A percentile compares a stretch with the other conserved stretches of the same genome.
These are phyloP conservation scores for Horisme vitalbata DNA, from an alignment of 2,888 invertebrate genomes.

Conservation along the genomic window DNA sequence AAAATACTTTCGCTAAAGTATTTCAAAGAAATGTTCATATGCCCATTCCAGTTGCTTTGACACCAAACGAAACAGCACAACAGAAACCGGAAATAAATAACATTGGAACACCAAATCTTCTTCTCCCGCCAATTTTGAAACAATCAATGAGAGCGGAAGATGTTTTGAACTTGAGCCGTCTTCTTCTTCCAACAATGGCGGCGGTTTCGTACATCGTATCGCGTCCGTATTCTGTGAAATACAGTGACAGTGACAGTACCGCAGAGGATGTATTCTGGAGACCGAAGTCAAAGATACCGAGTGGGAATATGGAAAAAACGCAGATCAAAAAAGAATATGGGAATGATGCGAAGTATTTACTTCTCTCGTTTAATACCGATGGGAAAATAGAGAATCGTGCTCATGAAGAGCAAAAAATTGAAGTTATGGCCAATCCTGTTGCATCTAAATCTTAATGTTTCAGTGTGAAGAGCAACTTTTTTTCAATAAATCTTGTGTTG, in stretches of 20 bases:
- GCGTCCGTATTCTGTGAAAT: conserved; percentile 6
- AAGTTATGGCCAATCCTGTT: not conserved
- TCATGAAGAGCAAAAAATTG: too few relatives aligned
- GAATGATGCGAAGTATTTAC: conserved; percentile 12
- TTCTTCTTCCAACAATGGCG: conserved; percentile 28
- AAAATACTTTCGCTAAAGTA: not conserved
- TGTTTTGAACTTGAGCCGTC: conserved; percentile 21
- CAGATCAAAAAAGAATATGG: conserved; percentile 3
- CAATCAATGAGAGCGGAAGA: conserved; percentile 3
- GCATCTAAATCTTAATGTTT: conserved; percentile 2
- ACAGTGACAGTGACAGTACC: conserved; percentile 1
- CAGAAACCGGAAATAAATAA: not conserved
- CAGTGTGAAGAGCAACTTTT: too few relatives aligned
- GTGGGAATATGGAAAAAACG: not conserved
- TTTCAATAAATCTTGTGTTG: too few relatives aligned
- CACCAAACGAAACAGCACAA: not conserved
- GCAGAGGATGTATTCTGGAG: conserved; percentile 12
- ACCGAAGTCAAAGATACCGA: conserved; percentile 8
- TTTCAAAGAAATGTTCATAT: not conserved
- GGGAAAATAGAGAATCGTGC: not conserved
- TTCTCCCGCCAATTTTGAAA: conserved; percentile 20
- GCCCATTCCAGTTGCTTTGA: too few relatives aligned
- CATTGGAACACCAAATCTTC: conserved; percentile 2
- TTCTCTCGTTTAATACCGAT: conserved; percentile 3
- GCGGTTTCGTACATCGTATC: conserved; percentile 24